Conservation (phyloP, 2,113 vertebrate genomes). For the Triplophysa dalaica region DNA sequence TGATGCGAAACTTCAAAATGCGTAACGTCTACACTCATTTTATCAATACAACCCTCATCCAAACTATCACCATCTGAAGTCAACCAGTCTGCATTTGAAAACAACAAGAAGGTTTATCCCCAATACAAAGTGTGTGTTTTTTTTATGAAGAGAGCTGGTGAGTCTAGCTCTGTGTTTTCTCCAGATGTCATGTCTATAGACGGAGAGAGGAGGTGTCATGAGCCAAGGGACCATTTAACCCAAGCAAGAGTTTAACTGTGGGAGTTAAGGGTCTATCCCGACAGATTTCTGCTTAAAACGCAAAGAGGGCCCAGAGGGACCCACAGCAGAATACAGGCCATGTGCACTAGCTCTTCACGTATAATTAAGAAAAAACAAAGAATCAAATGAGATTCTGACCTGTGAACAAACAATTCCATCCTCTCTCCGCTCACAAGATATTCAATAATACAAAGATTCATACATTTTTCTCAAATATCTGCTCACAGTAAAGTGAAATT, state of each 20-base stretch:
- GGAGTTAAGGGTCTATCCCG: conserved; percentile 78
- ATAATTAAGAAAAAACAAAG: no score
- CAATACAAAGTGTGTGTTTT: conserved; percentile 51
- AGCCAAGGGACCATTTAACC: conserved; percentile 82
- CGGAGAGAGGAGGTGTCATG: conserved; percentile 73
- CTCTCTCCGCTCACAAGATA: no score
- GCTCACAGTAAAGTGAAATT: background rate
- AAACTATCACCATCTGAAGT: conserved; percentile 64
- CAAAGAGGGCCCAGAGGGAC: conserved; percentile 70
- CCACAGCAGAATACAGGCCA: conserved; percentile 53
- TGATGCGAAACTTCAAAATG: no score
- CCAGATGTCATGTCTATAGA: conserved; percentile 79
- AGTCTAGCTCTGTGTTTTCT: conserved; percentile 63
- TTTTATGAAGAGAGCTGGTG: conserved; percentile 30
- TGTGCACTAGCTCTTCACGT: conserved; percentile 62
- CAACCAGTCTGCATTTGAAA: conserved; percentile 61
- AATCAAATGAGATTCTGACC: no score
- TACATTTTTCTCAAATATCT: no score
- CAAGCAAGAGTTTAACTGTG: conserved; percentile 74
- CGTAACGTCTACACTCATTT: conserved; percentile 29
- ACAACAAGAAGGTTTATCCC: conserved; percentile 67
- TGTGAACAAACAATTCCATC: background rate
- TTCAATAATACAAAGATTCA: no score
- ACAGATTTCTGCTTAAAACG: conserved; percentile 76
- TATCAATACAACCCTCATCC: conserved; percentile 61